phyloP scores from a whole-genome alignment of 2,797 vertebrate genomes.

The Peromyscus attwateri region DNA sequence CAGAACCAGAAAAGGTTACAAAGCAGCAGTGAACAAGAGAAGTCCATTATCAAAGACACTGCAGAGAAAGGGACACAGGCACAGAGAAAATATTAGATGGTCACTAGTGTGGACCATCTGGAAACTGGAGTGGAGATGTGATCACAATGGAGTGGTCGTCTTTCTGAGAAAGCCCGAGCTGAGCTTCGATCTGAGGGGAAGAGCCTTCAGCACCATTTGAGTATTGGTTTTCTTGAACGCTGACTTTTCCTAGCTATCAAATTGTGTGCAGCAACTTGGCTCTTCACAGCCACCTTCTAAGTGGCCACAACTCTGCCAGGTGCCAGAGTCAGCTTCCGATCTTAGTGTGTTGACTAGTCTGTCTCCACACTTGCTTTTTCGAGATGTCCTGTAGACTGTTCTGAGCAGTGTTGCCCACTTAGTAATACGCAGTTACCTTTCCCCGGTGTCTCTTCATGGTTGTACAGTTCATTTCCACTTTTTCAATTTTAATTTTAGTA shows the following conservation, averaged over 20 bases:
- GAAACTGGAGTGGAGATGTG: background rate
- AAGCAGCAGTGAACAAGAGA: background rate
- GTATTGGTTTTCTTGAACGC: background rate
- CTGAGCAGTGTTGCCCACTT: background rate
- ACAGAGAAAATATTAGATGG: background rate
- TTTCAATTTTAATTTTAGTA: background rate
- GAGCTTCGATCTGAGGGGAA: background rate
- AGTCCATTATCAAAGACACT: background rate
- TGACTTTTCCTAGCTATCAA: background rate
- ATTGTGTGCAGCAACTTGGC: background rate
- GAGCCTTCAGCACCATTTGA: background rate
- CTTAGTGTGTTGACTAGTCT: background rate
- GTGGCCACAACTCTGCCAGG: background rate
- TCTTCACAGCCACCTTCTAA: background rate
- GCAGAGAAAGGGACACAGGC: background rate
- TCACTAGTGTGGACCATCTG: too few species aligned
- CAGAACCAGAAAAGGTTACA: background rate
- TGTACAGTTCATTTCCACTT: background rate
- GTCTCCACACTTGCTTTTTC: background rate
- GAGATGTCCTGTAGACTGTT: background rate
- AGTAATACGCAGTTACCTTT: background rate
- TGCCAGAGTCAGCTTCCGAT: background rate
- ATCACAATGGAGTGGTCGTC: rapidly evolving
- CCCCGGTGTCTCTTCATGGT: background rate
- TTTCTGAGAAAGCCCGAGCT: background rate